A percentile compares a stretch with the other conserved stretches of the same genome.
Evolutionary conservation across 2,888 invertebrate species (phyloP).

Genomic region (Lasioglossum vierecki): DNA sequence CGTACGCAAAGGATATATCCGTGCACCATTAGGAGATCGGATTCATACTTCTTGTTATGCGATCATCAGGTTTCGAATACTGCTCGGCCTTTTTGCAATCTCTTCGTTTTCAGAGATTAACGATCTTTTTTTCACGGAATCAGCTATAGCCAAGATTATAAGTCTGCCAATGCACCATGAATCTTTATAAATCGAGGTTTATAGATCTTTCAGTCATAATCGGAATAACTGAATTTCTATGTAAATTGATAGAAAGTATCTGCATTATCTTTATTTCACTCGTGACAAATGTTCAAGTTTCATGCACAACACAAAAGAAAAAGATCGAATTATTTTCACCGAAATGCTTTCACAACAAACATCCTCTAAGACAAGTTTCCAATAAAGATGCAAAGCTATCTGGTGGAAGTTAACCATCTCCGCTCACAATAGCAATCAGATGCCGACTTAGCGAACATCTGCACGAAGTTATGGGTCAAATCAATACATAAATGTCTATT

Average conservation of each 20-base stretch:
- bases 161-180: neutral
- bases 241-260: neutral
- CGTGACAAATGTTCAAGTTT: neutral
- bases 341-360: neutral
- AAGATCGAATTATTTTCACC: neutral
- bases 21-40: neutral
- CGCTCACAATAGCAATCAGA: neutral
- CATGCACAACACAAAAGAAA: neutral
- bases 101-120: neutral
- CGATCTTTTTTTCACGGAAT: neutral
- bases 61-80: neutral
- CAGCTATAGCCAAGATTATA: neutral
- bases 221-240: neutral
- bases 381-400: neutral
- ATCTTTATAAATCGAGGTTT: neutral
- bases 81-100: neutral
- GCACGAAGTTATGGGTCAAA: neutral
- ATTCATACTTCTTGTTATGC: neutral
- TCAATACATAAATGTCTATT: neutral
- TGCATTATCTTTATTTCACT: neutral
- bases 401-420: neutral
- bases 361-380: neutral
- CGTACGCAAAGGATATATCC: constrained; percentile 6
- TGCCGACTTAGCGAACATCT: constrained; percentile 1
- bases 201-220: neutral